A percentile compares a stretch with the other conserved stretches of the same genome.
phyloP scores from a whole-genome alignment of 2,113 vertebrate species.

The Amazona guildingii region DNA sequence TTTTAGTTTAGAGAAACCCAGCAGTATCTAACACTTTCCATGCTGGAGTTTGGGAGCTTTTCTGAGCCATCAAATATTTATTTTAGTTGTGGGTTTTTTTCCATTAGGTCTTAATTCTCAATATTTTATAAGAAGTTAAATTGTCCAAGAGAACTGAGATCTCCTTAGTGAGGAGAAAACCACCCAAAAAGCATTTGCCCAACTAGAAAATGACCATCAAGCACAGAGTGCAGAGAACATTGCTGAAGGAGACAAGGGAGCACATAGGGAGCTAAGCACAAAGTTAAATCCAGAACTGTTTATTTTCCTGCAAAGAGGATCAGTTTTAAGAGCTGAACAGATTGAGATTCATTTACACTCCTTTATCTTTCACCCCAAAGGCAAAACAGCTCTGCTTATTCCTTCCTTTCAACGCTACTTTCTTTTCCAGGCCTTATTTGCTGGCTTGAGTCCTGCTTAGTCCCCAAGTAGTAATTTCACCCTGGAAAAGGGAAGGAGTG shows the following conservation, averaged over 20 bases:
- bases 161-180: background rate
- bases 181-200: background rate
- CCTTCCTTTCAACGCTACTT: background rate
- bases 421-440: background rate
- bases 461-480: background rate
- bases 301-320: background rate
- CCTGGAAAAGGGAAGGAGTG: background rate
- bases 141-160: conserved; percentile 35
- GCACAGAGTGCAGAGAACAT: background rate
- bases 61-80: conserved; percentile 57
- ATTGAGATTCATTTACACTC: background rate
- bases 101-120: conserved; percentile 49
- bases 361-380: background rate
- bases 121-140: conserved; percentile 64
- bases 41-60: conserved; percentile 7
- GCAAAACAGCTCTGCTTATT: background rate
- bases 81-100: background rate
- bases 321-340: background rate
- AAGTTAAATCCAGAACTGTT: background rate
- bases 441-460: background rate
- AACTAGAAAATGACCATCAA: background rate
- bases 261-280: background rate
- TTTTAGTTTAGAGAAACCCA: background rate
- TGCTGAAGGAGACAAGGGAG: background rate
- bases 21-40: conserved; percentile 18